phyloP scores from a whole-genome alignment of 2,113 vertebrate genomes.

The Dasyprocta punctata region DNA sequence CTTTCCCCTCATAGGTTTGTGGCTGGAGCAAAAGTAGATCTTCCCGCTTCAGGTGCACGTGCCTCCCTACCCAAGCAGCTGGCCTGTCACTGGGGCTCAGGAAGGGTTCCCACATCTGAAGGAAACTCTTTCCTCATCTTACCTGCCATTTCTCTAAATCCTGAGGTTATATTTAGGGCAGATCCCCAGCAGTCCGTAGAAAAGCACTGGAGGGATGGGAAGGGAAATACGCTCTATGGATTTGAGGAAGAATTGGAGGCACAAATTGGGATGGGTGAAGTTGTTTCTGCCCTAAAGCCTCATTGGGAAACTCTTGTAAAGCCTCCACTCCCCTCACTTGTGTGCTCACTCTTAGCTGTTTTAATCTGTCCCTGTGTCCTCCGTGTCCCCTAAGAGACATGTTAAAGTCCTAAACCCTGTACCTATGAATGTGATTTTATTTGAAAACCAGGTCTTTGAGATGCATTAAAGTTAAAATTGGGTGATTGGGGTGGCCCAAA shows the following conservation, averaged over 20 bases:
- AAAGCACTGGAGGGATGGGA: not conserved
- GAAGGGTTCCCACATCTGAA: not conserved
- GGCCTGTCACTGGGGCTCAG: not conserved
- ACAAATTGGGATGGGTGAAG: not conserved
- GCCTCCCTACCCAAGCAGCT: not conserved
- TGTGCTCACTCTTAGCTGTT: not conserved
- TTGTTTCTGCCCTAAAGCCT: not conserved
- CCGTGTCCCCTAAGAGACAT: not conserved
- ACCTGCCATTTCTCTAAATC: not conserved
- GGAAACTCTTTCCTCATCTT: not conserved
- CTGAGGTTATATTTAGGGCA: not conserved
- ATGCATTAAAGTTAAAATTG: not conserved
- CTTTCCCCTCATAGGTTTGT: not conserved
- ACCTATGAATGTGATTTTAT: not conserved
- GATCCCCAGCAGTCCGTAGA: not conserved
- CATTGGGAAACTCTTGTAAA: not conserved
- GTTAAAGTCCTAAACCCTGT: not conserved
- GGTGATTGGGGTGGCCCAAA: too few relatives aligned
- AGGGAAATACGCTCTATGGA: not conserved
- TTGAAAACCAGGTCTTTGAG: not conserved
- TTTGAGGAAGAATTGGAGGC: not conserved
- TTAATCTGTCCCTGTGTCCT: not conserved
- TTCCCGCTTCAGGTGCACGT: not conserved
- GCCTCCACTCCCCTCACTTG: not conserved
- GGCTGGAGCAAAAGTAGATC: constrained; percentile 54